Percentiles rank a stretch among this genome's conserved stretches.
Conservation (phyloP, 2,888 invertebrate genomes). For the Endomychus coccineus region DNA sequence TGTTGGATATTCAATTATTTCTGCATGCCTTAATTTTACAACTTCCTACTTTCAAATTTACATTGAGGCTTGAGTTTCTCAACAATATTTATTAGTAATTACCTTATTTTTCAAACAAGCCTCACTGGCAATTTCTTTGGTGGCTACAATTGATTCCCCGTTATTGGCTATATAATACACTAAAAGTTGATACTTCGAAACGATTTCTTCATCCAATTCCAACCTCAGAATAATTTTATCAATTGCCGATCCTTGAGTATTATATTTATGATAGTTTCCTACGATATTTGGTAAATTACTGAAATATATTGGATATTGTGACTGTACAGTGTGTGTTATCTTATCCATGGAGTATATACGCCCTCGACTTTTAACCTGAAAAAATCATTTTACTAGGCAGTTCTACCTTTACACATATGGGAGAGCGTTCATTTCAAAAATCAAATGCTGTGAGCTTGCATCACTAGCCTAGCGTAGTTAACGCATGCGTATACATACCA, state of each 20-base stretch:
- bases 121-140: conserved; percentile 46
- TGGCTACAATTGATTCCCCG: conserved; percentile 52
- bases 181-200: conserved; percentile 45
- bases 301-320: conserved; percentile 21
- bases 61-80: no score
- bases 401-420: no score
- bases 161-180: conserved; percentile 50
- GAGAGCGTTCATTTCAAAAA: no score
- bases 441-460: no score
- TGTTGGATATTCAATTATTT: no score
- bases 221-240: conserved; percentile 45
- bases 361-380: conserved; percentile 38
- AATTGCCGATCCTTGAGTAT: conserved; percentile 25
- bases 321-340: conserved; percentile 28
- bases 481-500: no score
- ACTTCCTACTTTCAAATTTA: no score
- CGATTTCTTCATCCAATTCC: conserved; percentile 45
- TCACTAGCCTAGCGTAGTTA: no score
- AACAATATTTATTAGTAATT: not conserved
- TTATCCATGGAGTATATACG: conserved; percentile 33
- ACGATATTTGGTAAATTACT: conserved; percentile 32
- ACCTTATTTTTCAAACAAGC: conserved; percentile 53
- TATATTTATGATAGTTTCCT: conserved; percentile 32
- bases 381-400: conserved; percentile 10
- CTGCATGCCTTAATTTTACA: no score